Percentiles rank a stretch among this genome's conserved stretches.
These are phyloP conservation scores for Drosophila meridionalis DNA, from an alignment of 2,888 invertebrate genomes.

Conservation along the genomic window DNA sequence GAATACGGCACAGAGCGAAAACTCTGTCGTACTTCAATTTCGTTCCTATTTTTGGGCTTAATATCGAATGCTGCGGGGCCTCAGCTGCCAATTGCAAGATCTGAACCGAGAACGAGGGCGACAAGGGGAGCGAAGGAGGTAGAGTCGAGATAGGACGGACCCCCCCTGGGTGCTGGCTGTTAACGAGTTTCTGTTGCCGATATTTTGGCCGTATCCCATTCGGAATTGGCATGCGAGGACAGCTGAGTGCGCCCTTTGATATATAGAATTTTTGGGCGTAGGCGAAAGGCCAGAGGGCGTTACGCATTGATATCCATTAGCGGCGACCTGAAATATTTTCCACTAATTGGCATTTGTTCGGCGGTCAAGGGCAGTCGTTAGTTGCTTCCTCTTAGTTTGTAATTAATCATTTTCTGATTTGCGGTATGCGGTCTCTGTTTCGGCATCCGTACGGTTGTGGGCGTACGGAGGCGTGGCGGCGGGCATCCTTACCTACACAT, in stretches of 20 bases:
- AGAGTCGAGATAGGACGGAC: background rate
- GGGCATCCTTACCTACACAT: conserved; percentile 19
- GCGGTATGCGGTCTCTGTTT: conserved; percentile 49
- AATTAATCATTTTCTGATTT: conserved; percentile 77
- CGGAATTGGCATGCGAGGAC: conserved; percentile 21
- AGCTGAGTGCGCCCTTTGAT: conserved; percentile 34
- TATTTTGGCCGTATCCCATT: conserved; percentile 9
- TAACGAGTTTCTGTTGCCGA: conserved; percentile 27
- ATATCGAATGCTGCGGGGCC: background rate
- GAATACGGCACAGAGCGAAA: background rate
- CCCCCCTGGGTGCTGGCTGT: conserved; percentile 3
- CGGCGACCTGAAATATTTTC: conserved; percentile 62
- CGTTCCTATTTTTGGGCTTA: background rate
- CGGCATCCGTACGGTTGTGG: background rate
- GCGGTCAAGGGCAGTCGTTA: conserved; percentile 35
- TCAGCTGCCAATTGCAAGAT: conserved; percentile 8
- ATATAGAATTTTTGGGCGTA: conserved; percentile 9
- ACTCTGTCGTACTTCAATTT: conserved; percentile 11
- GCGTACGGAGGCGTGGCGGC: background rate
- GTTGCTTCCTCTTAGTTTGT: background rate
- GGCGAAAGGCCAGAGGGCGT: conserved; percentile 11
- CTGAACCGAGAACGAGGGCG: background rate
- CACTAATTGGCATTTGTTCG: conserved; percentile 65
- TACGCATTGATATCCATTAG: conserved; percentile 72
- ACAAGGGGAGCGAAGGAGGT: background rate